Percentiles rank a stretch among this genome's conserved stretches.
Evolutionary conservation across 2,797 vertebrate species (phyloP).

Genomic region (Paguma larvata): DNA sequence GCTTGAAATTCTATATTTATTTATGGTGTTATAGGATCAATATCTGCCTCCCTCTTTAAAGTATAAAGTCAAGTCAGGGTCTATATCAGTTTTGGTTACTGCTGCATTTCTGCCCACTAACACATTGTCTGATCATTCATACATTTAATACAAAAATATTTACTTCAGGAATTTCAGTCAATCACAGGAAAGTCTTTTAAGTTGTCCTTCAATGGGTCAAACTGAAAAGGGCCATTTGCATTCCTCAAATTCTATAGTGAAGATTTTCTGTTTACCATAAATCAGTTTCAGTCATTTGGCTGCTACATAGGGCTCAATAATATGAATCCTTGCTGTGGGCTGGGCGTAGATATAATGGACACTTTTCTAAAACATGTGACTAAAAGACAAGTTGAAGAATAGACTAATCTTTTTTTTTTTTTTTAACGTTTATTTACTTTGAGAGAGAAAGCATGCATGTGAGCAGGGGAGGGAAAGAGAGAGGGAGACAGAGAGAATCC

Average conservation of each 20-base stretch:
- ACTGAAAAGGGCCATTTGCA: background rate
- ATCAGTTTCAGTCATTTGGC: background rate
- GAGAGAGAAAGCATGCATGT: no score
- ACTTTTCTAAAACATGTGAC: slow-evolving; percentile 18
- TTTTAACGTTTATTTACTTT: no score
- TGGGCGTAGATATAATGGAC: background rate
- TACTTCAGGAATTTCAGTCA: background rate
- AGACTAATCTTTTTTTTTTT: slow-evolving; percentile 46
- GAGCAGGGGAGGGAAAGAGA: no score
- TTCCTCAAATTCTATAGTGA: background rate
- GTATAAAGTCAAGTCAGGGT: background rate
- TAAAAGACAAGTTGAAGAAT: slow-evolving; percentile 37
- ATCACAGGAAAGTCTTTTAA: background rate
- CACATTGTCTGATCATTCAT: background rate
- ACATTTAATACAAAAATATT: background rate
- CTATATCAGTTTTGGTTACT: background rate
- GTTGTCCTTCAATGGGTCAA: background rate
- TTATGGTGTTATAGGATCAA: background rate
- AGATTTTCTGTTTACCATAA: background rate
- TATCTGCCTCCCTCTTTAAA: background rate
- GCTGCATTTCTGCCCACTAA: background rate
- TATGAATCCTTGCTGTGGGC: background rate
- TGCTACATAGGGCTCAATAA: background rate
- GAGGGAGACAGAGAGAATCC: no score
- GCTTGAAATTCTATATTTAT: background rate